These are phyloP conservation scores for Phylloscopus whistleri DNA, from an alignment of 2,113 vertebrate species.

Conservation along the genomic window DNA sequence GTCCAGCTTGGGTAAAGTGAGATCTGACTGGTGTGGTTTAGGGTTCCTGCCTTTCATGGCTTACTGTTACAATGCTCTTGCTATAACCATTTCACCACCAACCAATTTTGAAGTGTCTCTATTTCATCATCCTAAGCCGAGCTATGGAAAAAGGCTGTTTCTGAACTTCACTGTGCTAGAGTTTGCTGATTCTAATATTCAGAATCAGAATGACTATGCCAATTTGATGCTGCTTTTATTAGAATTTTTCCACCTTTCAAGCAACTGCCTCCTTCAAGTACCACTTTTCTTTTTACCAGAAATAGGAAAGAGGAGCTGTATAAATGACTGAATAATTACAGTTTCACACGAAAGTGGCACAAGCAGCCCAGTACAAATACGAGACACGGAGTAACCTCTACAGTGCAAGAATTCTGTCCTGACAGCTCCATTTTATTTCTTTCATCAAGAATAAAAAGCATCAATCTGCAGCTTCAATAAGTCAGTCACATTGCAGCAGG, in stretches of 20 bases:
- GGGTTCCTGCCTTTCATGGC: not conserved
- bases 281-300: not conserved
- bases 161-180: not conserved
- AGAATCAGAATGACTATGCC: not conserved
- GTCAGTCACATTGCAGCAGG: not conserved
- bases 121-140: not conserved
- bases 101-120: not conserved
- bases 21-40: not conserved
- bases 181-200: not conserved
- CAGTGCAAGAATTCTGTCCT: not conserved
- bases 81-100: not conserved
- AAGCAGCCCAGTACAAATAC: not conserved
- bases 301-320: not conserved
- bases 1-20: not conserved
- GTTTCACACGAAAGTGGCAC: not conserved
- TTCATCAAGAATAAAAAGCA: constrained; percentile 9
- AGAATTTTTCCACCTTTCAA: not conserved
- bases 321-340: constrained; percentile 2
- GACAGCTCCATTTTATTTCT: not conserved
- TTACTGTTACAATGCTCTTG: not conserved
- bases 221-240: no score
- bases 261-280: not conserved
- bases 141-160: not conserved
- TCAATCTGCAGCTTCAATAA: constrained; percentile 6
- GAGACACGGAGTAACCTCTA: not conserved